phyloP scores from a whole-genome alignment of 2,797 vertebrate genomes.

The Neosilurus hyrtlii region DNA sequence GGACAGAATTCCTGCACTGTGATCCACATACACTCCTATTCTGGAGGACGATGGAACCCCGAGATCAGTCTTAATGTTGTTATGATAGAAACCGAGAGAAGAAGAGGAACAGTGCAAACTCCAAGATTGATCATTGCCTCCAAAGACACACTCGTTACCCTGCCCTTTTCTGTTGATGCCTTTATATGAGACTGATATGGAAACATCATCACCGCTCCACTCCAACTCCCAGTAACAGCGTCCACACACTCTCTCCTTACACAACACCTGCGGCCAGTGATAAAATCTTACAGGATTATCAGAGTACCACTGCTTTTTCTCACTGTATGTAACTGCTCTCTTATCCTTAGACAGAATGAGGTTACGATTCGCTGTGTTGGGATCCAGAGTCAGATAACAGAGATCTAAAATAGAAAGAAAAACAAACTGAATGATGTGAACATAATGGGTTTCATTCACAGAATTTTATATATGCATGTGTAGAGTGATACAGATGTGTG shows the following conservation, averaged over 20 bases:
- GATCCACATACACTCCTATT: no score
- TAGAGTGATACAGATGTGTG: no score
- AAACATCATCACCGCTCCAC: neutral
- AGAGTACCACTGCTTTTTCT: neutral
- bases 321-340: neutral
- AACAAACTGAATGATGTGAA: neutral
- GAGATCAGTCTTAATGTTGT: neutral
- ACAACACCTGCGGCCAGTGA: neutral
- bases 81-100: no score
- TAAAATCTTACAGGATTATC: slow-evolving; percentile 19
- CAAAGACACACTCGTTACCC: neutral
- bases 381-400: slow-evolving; percentile 22
- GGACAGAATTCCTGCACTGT: no score
- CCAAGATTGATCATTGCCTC: slow-evolving; percentile 12
- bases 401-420: neutral
- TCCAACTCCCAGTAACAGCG: no score
- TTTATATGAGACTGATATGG: slow-evolving; percentile 25
- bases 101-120: neutral
- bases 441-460: neutral
- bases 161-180: slow-evolving; percentile 14
- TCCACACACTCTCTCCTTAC: slow-evolving; percentile 10
- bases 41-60: neutral
- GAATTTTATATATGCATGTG: no score
- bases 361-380: neutral
- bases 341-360: slow-evolving; percentile 15